Base-by-base conservation (phyloP, 2,888 invertebrate genomes). In the Eulithis testata region DNA sequence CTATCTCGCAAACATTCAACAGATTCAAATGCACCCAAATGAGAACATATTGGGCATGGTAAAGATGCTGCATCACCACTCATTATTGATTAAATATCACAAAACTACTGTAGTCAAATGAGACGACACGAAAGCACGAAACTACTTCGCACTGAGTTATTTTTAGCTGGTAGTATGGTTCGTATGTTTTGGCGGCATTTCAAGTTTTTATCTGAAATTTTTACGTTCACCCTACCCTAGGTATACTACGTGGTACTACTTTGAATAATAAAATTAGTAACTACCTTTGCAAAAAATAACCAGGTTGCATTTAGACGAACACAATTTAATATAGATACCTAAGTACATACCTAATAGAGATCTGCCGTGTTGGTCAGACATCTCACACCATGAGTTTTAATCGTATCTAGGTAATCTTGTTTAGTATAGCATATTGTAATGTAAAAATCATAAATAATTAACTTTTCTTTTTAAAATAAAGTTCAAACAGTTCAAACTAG, bases 21-120 rank as follows among this genome's bases (percentile, higher is more conserved):
- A 63, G 95, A 95, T 75, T 94, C 89, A 81, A 97, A 97, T 76
- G 95, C 85, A 73, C 91, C 95, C 70, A 95, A 94, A 81, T 96
- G 95, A 62, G 95, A 94, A 88, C 97, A 97, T 81, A 97, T 87
- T 43, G 97, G 97, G 85, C 97, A 97, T 63, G 96, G 92, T 73
- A 97, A 93, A 62, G 95, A 89, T 69, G 92, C 91, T 80, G 94
- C 93, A 80, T 93, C 91, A 68, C 86, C 91, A 89, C 91, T 91
- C 93, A 93, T 93, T 76, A 31, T 75, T 56, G 50, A 36, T 60
- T 59, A 63, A 6, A 52, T n/a, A 65, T 62, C 54, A 56, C 37
- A 21, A 27, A 40, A 14, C 12, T 58, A 27, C 14, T 40, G 51
- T 47, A 62, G 56, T 51, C 44, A 36, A 9, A 14, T 21, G 14